A percentile compares a stretch with the other conserved stretches of the same genome.
These are phyloP conservation scores for Apamea sordens DNA, from an alignment of 2,888 invertebrate species.

Conservation along the genomic window DNA sequence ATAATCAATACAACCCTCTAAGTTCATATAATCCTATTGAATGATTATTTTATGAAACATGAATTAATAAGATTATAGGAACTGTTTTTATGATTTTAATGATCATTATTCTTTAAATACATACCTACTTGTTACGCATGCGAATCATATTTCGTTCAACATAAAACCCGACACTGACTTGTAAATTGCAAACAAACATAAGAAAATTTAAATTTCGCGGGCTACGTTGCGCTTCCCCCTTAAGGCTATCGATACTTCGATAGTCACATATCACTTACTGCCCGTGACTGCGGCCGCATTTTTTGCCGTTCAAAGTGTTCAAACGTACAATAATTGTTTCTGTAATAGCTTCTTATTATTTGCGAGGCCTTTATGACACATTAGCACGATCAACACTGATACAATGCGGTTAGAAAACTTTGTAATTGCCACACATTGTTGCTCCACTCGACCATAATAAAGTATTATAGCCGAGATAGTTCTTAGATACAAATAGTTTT, in stretches of 20 bases:
- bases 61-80: too few species aligned
- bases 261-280: conserved; percentile 29
- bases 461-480: conserved; percentile 50
- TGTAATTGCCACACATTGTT: conserved; percentile 66
- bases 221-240: neutral
- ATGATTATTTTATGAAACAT: too few species aligned
- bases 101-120: too few species aligned
- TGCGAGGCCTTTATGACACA: conserved; percentile 65
- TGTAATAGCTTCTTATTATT: conserved; percentile 61
- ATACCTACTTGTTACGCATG: too few species aligned
- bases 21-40: too few species aligned
- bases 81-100: too few species aligned
- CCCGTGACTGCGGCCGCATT: conserved; percentile 31
- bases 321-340: conserved; percentile 48
- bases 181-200: neutral
- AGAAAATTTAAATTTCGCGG: neutral
- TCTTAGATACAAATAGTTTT: conserved; percentile 63
- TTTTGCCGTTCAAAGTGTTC: conserved; percentile 27
- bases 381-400: conserved; percentile 59
- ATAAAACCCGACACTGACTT: neutral
- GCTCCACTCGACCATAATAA: conserved; percentile 65
- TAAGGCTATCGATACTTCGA: conserved; percentile 20
- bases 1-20: too few species aligned
- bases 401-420: conserved; percentile 66
- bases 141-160: neutral